Conservation (phyloP, 1,140 invertebrate species). For the Gryon sp. region DNA sequence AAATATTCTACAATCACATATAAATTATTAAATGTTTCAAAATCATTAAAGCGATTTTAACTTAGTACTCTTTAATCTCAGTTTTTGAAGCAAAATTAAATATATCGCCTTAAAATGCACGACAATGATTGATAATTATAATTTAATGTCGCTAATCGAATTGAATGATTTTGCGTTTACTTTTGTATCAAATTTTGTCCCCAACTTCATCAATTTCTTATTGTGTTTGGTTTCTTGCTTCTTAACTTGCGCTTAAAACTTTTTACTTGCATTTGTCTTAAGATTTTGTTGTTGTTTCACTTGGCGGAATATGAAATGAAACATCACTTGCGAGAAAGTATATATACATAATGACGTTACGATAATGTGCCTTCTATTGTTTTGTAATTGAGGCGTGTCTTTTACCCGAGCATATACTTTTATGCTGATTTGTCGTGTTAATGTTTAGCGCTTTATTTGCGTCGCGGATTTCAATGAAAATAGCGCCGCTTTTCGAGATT, state of each 20-base stretch:
- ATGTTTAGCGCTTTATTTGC: slow-evolving; percentile 44
- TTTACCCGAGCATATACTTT: slow-evolving; percentile 30
- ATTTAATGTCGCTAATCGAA: neutral
- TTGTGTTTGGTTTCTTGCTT: slow-evolving; percentile 9
- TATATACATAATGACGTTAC: slow-evolving; percentile 44
- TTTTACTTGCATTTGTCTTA: slow-evolving; percentile 34
- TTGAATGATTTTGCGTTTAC: neutral
- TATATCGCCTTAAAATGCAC: no score
- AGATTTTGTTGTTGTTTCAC: slow-evolving; percentile 29
- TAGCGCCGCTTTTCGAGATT: slow-evolving; percentile 10
- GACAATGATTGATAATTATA: no score
- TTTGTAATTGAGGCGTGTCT: slow-evolving; percentile 49
- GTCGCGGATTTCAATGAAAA: slow-evolving; percentile 38
- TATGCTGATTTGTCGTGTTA: slow-evolving; percentile 58
- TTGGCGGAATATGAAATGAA: slow-evolving; percentile 32
- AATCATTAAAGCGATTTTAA: no score
- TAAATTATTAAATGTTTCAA: no score
- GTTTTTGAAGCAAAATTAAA: no score
- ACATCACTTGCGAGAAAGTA: slow-evolving; percentile 39
- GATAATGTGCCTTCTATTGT: slow-evolving; percentile 51
- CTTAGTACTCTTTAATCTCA: no score
- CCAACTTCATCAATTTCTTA: slow-evolving; percentile 1
- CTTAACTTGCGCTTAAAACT: neutral
- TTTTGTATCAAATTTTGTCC: neutral
- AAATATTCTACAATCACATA: no score